phyloP scores from a whole-genome alignment of 2,888 invertebrate genomes.

The Clivina fossor region DNA sequence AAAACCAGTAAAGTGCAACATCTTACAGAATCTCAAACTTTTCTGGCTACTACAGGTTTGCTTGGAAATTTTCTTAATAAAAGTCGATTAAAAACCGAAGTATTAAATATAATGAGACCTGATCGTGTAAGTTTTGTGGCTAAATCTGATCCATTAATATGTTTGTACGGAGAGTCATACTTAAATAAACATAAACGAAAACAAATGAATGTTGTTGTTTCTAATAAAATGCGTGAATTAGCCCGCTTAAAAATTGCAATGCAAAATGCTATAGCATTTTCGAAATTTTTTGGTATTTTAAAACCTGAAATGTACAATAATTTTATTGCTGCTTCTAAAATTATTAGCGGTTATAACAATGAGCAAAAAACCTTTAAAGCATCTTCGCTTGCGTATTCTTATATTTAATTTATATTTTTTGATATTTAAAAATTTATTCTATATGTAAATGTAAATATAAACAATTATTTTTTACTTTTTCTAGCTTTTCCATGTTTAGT shows the following conservation, averaged over 20 bases:
- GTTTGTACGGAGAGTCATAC: slow-evolving; percentile 37
- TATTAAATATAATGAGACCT: slow-evolving; percentile 40
- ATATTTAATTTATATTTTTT: too few relatives aligned
- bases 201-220: slow-evolving; percentile 23
- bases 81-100: slow-evolving; percentile 36
- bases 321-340: slow-evolving; percentile 32
- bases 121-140: slow-evolving; percentile 38
- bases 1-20: slow-evolving; percentile 32
- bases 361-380: slow-evolving; percentile 13
- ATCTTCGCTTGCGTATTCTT: slow-evolving; percentile 27
- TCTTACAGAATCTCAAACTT: slow-evolving; percentile 35
- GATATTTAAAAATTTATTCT: too few relatives aligned
- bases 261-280: slow-evolving; percentile 6
- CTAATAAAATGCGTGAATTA: slow-evolving; percentile 40
- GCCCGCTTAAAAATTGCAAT: slow-evolving; percentile 34
- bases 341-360: slow-evolving; percentile 25
- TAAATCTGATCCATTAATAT: slow-evolving; percentile 39
- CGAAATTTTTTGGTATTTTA: slow-evolving; percentile 11
- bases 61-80: slow-evolving; percentile 32
- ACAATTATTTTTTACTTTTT: too few relatives aligned
- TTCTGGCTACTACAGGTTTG: slow-evolving; percentile 27
- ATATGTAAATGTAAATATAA: too few relatives aligned
- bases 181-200: slow-evolving; percentile 39
- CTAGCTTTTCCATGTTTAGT: too few relatives aligned
- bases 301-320: slow-evolving; percentile 31